phyloP scores from a whole-genome alignment of 2,888 invertebrate genomes.

The Philopedon plagiatum region DNA sequence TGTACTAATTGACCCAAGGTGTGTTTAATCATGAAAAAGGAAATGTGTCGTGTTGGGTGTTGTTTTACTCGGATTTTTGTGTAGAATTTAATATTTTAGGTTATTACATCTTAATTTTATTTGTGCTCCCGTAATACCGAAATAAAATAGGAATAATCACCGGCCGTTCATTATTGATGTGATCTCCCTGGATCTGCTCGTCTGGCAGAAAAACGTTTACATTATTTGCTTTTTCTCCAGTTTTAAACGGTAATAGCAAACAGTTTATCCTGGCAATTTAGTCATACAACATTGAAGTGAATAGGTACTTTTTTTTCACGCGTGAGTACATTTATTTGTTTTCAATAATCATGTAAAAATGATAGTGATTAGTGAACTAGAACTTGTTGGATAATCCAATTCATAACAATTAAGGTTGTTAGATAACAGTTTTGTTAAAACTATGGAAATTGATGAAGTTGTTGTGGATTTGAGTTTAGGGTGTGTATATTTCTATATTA shows the following conservation, averaged over 20 bases:
- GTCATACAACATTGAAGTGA: not conserved
- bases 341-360: conserved; percentile 17
- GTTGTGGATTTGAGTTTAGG: conserved; percentile 91
- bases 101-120: conserved; percentile 34
- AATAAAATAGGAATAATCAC: conserved; percentile 44
- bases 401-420: conserved; percentile 22
- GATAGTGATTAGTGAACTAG: conserved; percentile 32
- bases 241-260: too few species aligned
- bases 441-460: conserved; percentile 91
- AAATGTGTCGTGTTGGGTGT: conserved; percentile 67
- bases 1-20: conserved; percentile 72
- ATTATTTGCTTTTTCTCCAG: conserved; percentile 45
- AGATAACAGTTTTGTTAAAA: conserved; percentile 58
- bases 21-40: conserved; percentile 63
- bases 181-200: conserved; percentile 33
- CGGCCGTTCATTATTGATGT: conserved; percentile 59
- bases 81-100: conserved; percentile 35
- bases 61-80: conserved; percentile 60
- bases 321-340: not conserved
- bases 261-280: too few species aligned
- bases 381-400: conserved; percentile 39
- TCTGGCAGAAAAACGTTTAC: conserved; percentile 50
- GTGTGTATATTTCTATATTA: too few species aligned
- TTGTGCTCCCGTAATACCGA: conserved; percentile 32
- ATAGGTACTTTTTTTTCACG: not conserved